These are phyloP conservation scores for Lepisosteus osseus DNA, from an alignment of 2,113 vertebrate genomes.

Conservation along the genomic window DNA sequence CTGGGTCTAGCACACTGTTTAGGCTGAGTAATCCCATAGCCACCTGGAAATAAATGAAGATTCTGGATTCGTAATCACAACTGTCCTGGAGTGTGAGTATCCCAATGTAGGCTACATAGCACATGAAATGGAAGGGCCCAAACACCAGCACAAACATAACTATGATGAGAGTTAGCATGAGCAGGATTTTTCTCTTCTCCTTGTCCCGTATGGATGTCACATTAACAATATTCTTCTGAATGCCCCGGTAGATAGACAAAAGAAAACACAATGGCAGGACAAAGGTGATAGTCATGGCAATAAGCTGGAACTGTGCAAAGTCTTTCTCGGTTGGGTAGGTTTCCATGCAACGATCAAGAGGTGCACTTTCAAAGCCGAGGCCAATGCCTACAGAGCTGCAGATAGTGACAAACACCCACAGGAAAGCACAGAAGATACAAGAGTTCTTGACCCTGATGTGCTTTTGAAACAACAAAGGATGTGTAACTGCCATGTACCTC, in stretches of 20 bases:
- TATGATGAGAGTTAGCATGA: constrained; percentile 13
- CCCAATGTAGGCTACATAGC: constrained; percentile 3
- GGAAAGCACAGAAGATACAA: neutral
- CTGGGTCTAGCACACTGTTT: constrained; percentile 20
- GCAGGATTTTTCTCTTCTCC: constrained; percentile 22
- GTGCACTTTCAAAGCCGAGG: neutral
- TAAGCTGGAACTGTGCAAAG: neutral
- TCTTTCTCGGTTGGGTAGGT: neutral
- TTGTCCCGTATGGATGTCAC: constrained; percentile 11
- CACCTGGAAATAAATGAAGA: constrained; percentile 14
- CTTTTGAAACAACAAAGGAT: constrained; percentile 1
- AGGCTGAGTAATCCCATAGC: constrained; percentile 22
- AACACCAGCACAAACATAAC: constrained; percentile 21
- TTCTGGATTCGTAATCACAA: neutral
- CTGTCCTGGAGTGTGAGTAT: neutral
- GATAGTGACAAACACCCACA: neutral
- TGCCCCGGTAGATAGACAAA: neutral
- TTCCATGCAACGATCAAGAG: constrained; percentile 7
- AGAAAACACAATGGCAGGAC: constrained; percentile 9
- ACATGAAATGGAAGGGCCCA: constrained; percentile 21
- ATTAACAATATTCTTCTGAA: neutral
- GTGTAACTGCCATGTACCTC: constrained; percentile 22
- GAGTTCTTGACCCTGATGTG: neutral
- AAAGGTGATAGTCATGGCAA: constrained; percentile 5
- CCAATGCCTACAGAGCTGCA: neutral